Evolutionary conservation across 2,888 invertebrate species (phyloP).

Genomic region (Dioctria linearis): DNA sequence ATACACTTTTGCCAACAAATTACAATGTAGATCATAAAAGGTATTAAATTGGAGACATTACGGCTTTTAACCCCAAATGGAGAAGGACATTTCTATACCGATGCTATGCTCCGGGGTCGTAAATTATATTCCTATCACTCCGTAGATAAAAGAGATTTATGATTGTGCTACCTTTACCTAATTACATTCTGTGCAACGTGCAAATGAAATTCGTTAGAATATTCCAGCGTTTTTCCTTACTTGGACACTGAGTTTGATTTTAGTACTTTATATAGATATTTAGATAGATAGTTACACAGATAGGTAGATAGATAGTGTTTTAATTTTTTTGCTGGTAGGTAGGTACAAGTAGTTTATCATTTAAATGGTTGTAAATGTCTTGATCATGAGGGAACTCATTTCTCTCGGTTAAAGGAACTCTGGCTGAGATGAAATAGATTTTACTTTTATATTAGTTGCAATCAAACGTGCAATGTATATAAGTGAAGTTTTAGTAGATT

Average conservation of each 20-base stretch:
- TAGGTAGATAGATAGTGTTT: no score
- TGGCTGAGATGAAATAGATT: no score
- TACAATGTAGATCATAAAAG: slow-evolving; percentile 46
- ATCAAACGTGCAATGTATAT: no score
- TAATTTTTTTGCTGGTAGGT: no score
- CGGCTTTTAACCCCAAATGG: slow-evolving; percentile 25
- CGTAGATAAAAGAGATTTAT: slow-evolving; percentile 51
- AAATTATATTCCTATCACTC: slow-evolving; percentile 48
- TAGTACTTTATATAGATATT: background rate
- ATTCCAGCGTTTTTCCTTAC: slow-evolving; percentile 25
- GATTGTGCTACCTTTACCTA: slow-evolving; percentile 47
- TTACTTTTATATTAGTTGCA: no score
- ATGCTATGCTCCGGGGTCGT: slow-evolving; percentile 14
- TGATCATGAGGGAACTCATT: no score
- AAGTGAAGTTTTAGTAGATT: no score
- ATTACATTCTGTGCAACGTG: slow-evolving; percentile 51
- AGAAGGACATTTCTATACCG: slow-evolving; percentile 28
- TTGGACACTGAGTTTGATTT: background rate
- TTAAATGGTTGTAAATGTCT: no score
- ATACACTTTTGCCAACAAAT: slow-evolving; percentile 47
- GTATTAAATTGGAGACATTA: slow-evolving; percentile 48
- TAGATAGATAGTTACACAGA: background rate
- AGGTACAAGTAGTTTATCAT: no score
- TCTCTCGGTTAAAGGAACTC: no score
- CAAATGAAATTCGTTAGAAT: slow-evolving; percentile 48